Conservation (phyloP, 2,113 vertebrate genomes). For the Machaerirhynchus nigripectus region DNA sequence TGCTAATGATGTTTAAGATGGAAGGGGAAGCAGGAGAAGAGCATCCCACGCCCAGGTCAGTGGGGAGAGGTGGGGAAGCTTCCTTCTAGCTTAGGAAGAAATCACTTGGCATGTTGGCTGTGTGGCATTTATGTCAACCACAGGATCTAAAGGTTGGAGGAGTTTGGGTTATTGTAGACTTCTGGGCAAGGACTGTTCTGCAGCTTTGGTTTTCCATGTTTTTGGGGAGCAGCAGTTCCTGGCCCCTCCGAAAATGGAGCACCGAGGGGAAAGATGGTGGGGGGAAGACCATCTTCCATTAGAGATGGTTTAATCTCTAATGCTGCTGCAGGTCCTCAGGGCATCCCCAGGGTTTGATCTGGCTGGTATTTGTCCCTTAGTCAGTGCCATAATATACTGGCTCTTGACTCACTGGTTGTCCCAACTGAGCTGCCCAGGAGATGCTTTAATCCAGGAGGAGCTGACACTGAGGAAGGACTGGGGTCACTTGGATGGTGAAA, state of each 20-base stretch:
- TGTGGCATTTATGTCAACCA: neutral
- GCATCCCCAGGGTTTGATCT: neutral
- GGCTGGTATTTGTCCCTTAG: neutral
- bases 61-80: accelerated
- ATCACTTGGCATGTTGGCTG: neutral
- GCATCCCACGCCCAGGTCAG: neutral
- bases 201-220: neutral
- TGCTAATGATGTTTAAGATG: neutral
- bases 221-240: neutral
- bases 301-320: neutral
- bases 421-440: neutral
- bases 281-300: neutral
- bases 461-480: neutral
- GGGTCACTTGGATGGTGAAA: neutral
- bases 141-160: neutral
- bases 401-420: neutral
- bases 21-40: neutral
- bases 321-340: neutral
- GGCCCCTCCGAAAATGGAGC: neutral
- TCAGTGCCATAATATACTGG: neutral
- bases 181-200: neutral
- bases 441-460: neutral
- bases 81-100: neutral
- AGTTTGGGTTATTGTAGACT: neutral
- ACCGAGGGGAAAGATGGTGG: neutral